These are phyloP conservation scores for Athene noctua DNA, from an alignment of 2,113 vertebrate species.

Conservation along the genomic window DNA sequence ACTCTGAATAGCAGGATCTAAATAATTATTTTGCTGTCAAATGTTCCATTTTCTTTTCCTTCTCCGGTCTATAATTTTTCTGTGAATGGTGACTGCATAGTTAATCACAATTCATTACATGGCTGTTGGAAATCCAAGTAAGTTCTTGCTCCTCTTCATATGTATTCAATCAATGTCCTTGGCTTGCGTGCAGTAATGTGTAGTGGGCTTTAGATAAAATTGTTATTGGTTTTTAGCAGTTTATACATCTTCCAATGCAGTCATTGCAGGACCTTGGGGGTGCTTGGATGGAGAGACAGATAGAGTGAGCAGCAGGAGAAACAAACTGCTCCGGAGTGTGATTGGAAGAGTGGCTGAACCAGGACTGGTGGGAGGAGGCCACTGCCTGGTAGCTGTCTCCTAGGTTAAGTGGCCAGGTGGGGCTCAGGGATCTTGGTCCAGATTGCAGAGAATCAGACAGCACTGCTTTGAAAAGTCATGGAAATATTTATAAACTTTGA, in stretches of 20 bases:
- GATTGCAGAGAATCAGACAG: neutral
- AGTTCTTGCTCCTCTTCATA: neutral
- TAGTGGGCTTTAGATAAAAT: neutral
- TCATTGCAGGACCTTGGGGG: neutral
- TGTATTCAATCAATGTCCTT: neutral
- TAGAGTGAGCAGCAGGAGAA: neutral
- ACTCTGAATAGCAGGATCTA: neutral
- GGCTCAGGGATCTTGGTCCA: neutral
- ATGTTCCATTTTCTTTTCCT: neutral
- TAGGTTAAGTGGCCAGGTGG: fast-evolving
- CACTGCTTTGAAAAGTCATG: neutral
- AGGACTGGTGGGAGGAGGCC: neutral
- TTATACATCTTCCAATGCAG: neutral
- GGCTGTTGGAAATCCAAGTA: neutral
- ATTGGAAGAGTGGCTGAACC: fast-evolving
- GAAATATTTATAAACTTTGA: neutral
- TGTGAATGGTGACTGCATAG: neutral
- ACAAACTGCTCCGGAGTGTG: neutral
- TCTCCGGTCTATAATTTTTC: neutral
- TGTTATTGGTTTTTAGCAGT: neutral
- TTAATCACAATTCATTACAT: neutral
- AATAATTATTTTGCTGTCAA: slow-evolving; percentile 2
- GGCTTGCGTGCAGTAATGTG: neutral
- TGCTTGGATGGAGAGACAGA: neutral
- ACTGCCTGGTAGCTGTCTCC: neutral